These are phyloP conservation scores for Phoxinus phoxinus DNA, from an alignment of 2,113 vertebrate genomes.

Conservation along the genomic window DNA sequence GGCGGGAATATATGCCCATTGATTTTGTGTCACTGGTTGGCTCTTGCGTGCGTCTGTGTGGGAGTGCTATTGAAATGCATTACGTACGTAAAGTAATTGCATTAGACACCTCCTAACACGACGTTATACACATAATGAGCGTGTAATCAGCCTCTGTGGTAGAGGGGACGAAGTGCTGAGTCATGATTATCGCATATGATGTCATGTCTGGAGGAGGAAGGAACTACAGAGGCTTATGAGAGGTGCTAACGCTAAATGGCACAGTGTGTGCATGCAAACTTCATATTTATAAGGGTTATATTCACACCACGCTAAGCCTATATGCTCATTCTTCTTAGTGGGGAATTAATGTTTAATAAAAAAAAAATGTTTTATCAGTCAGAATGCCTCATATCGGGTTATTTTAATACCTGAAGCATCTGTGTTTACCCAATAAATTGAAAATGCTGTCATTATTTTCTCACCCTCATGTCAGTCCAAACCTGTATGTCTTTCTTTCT, in stretches of 20 bases:
- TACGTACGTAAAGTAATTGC: constrained; percentile 72
- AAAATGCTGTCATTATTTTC: background rate
- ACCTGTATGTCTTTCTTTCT: background rate
- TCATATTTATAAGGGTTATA: background rate
- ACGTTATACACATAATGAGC: constrained; percentile 73
- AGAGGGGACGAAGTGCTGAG: constrained; percentile 63
- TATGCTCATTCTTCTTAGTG: background rate
- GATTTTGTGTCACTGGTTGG: constrained; percentile 72
- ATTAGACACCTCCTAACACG: constrained; percentile 75
- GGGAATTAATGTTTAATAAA: background rate
- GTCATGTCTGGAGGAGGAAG: constrained; percentile 51
- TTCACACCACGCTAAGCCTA: background rate
- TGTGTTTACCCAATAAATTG: background rate
- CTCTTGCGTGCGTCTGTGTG: constrained; percentile 66
- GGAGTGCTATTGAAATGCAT: constrained; percentile 71
- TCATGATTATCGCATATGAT: constrained; percentile 57
- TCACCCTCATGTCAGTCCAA: background rate
- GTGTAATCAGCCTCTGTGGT: constrained; percentile 65
- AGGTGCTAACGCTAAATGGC: constrained; percentile 6
- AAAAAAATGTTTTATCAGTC: background rate
- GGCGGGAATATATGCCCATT: constrained; percentile 72
- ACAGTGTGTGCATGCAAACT: background rate
- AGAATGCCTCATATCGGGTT: background rate
- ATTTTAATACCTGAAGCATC: background rate
- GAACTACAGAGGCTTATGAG: constrained; percentile 18